Conservation (phyloP, 2,113 vertebrate genomes). For the Recurvirostra avosetta region DNA sequence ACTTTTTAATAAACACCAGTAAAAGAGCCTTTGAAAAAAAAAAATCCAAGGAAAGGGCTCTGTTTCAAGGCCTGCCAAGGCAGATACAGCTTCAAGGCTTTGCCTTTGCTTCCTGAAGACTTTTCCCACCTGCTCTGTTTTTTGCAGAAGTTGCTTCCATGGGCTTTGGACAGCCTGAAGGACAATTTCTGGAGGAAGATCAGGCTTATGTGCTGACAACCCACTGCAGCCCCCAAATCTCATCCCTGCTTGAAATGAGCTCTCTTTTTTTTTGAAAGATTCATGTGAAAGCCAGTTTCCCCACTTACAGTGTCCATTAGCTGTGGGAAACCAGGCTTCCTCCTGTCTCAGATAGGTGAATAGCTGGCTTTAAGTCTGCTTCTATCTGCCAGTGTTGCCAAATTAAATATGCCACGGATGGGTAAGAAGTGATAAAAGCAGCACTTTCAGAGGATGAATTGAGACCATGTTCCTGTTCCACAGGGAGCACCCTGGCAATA, state of each 20-base stretch:
- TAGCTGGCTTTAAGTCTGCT: not conserved
- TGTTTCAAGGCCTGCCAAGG: not conserved
- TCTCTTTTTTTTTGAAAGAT: not conserved
- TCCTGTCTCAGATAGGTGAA: not conserved
- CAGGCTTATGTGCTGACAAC: not conserved
- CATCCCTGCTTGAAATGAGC: not conserved
- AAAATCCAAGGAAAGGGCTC: not conserved
- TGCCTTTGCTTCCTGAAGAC: not conserved
- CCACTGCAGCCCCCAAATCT: accelerated
- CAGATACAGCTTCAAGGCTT: not conserved
- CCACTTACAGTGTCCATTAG: accelerated
- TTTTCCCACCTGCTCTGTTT: not conserved
- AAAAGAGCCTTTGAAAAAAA: not conserved
- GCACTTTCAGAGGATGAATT: not conserved
- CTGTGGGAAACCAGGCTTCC: not conserved
- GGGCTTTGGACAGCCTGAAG: not conserved
- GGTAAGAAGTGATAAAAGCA: not conserved
- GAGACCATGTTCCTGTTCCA: not conserved
- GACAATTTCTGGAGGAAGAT: not conserved
- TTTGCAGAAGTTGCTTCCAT: not conserved
- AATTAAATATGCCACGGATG: not conserved
- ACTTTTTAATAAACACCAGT: not conserved
- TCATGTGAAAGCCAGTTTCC: not conserved
- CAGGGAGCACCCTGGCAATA: not conserved
- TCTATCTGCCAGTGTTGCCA: not conserved